A percentile compares a stretch with the other conserved stretches of the same genome.
Evolutionary conservation across 1,140 invertebrate genomes (phyloP).

Genomic region (Centruroides sculpturatus): DNA sequence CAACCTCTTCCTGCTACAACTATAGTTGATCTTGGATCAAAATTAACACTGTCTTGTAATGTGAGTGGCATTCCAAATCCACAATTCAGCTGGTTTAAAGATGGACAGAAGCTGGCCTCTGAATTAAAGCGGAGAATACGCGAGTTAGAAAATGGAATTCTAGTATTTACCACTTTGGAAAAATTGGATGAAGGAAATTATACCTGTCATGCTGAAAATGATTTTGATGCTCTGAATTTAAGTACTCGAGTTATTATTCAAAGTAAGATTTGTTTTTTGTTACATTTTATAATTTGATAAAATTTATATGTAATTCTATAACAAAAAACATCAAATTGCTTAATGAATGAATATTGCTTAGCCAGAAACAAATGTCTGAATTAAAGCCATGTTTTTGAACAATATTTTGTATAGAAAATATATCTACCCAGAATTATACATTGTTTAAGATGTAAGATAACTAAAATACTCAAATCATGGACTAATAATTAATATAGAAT

Average conservation of each 20-base stretch:
- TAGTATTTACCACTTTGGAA: constrained; percentile 1
- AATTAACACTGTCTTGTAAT: constrained; percentile 9
- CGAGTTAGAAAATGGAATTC: background rate
- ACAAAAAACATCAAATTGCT: background rate
- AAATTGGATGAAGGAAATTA: constrained; percentile 13
- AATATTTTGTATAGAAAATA: too few relatives aligned
- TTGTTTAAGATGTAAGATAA: too few relatives aligned
- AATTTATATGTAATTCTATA: background rate
- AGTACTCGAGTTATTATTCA: constrained; percentile 3
- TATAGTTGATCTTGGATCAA: constrained; percentile 9
- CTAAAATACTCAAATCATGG: too few relatives aligned
- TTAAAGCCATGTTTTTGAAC: too few relatives aligned
- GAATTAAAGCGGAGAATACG: constrained; percentile 2
- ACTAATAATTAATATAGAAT: too few relatives aligned
- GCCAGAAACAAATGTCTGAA: too few relatives aligned
- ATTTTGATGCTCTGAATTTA: constrained; percentile 1
- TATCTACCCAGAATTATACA: too few relatives aligned
- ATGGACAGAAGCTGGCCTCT: background rate
- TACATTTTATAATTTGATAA: background rate
- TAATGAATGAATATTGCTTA: too few relatives aligned
- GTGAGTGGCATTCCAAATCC: constrained; percentile 2
- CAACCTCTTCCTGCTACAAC: constrained; percentile 6
- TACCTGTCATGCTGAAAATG: constrained; percentile 9
- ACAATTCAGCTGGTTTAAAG: constrained; percentile 5
- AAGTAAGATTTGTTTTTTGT: constrained; percentile 6